Conservation (phyloP, 2,113 vertebrate species). For the Zapus hudsonius region DNA sequence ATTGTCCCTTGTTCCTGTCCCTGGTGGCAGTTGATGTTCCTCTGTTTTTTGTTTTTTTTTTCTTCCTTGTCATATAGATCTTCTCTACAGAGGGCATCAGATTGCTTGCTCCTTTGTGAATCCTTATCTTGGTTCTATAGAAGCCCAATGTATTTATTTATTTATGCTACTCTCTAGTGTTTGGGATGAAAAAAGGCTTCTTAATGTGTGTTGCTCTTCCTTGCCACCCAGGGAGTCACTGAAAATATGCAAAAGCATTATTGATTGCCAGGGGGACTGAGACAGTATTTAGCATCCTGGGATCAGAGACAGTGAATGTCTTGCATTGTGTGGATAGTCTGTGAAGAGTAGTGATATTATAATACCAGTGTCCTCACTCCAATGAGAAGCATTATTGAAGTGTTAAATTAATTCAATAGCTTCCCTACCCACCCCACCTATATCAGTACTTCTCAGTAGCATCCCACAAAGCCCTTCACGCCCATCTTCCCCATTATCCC, state of each 20-base stretch:
- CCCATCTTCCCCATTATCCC: background rate
- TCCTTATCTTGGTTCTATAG: background rate
- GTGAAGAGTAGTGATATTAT: background rate
- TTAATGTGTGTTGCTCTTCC: background rate
- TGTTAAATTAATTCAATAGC: background rate
- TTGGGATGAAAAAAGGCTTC: background rate
- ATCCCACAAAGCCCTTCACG: background rate
- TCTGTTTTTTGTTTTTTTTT: background rate
- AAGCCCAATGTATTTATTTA: background rate
- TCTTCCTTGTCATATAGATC: background rate
- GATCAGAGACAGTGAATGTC: background rate
- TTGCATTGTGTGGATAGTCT: background rate
- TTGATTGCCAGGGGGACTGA: slow-evolving; percentile 20
- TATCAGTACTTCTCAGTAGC: background rate
- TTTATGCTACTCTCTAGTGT: background rate
- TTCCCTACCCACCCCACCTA: accelerated
- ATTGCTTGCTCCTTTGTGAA: background rate
- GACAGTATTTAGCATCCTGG: background rate
- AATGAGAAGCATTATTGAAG: background rate
- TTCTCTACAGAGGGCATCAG: background rate
- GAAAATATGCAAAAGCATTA: slow-evolving; percentile 45
- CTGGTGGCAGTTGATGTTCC: background rate
- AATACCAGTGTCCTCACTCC: background rate
- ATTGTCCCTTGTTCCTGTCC: background rate
- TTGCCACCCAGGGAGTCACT: background rate